Base-by-base conservation (phyloP, 1,140 invertebrate species). In the Euschistus heros region DNA sequence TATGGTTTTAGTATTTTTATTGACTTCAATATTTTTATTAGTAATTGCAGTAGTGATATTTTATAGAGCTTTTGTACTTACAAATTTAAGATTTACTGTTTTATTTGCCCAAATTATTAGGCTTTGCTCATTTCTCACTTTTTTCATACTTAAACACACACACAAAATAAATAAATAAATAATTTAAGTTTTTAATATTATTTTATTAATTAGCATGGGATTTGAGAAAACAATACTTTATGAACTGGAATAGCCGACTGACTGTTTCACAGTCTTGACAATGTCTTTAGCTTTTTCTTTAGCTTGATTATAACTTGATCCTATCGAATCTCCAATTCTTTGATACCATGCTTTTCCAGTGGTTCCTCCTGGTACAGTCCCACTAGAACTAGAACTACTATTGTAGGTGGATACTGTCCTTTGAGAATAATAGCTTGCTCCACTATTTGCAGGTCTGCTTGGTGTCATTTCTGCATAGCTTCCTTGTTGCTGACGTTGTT, bases 251-350 rank as follows among this genome's bases (percentile, higher is more conserved):
- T 44, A 55, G 67, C 66, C 63, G 66, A 71, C 68, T 66, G 70
- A 67, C 63, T 68, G 57, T 69, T 67, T 62, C 14, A 66, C 33
- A 54, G 64, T 46, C 63, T 59, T 57, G 17, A 81, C 81, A 69
- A 80, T 76, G 66, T 73, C 75, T 68, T 69, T 73, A 59, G 80
- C 76, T 71, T 76, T 79, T 47, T 80, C 77, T 74, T 80, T 82
- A 7, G 80, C 77, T 70, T 74, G 80, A 33, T 74, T 74, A 64
- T 73, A 73, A 6, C 73, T 70, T 20, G 50, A 69, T n/a, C 71
- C 73, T 60, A 82, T 73, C 75, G 78, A 80, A 62, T 74, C 72
- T 26, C 78, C 76, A 59, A 82, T 55, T 71, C 54, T 65, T n/a
- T 63, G 55, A 62, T 67, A 69, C 27, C 68, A 66, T 60, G 66